These are phyloP conservation scores for Latrodectus geometricus DNA, from an alignment of 1,140 invertebrate genomes.

Conservation along the genomic window DNA sequence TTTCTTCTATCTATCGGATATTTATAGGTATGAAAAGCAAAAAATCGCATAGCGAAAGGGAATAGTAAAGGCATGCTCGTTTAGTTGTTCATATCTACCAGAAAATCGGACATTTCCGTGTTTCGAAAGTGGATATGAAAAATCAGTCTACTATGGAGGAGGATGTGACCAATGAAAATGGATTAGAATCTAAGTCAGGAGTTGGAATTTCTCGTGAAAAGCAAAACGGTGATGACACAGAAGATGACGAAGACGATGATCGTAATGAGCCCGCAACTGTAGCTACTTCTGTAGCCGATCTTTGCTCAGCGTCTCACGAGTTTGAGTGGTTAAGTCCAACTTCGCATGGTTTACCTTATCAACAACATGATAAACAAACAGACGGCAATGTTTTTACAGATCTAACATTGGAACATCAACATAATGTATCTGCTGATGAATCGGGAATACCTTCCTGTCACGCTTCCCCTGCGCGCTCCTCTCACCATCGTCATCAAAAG, in stretches of 20 bases:
- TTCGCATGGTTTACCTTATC: conserved; percentile 14
- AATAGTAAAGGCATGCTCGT: neutral
- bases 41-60: neutral
- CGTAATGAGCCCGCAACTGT: neutral
- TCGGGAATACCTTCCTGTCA: conserved; percentile 23
- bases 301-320: conserved; percentile 49
- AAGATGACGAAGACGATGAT: conserved; percentile 43
- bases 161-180: neutral
- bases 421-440: neutral
- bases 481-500: conserved; percentile 25
- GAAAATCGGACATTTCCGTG: neutral
- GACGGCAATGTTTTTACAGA: neutral
- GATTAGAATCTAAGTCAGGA: neutral
- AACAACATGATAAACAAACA: conserved; percentile 11
- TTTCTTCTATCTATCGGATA: neutral
- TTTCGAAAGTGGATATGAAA: conserved; percentile 18
- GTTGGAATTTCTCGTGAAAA: conserved; percentile 4
- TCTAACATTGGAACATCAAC: conserved; percentile 4
- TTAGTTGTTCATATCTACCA: neutral
- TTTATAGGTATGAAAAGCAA: neutral
- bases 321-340: conserved; percentile 47
- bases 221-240: conserved; percentile 25
- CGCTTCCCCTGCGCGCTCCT: conserved; percentile 29
- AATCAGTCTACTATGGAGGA: conserved; percentile 7
- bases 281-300: conserved; percentile 11